Conservation (phyloP, 2,113 vertebrate species). For the Anolis carolinensis region DNA sequence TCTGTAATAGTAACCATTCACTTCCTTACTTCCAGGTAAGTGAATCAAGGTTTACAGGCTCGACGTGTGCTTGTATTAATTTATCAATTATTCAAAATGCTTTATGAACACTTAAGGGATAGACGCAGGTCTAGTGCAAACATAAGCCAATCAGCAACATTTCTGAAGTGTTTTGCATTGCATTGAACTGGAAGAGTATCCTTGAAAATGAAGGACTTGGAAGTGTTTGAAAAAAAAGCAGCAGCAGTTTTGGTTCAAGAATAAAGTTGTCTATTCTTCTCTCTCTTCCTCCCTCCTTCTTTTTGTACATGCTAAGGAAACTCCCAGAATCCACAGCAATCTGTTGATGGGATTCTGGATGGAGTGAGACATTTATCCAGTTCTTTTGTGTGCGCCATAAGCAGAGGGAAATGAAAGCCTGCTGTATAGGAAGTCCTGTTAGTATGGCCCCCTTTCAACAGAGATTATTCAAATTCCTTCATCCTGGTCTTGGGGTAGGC, state of each 20-base stretch:
- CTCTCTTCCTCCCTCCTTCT: too few relatives aligned
- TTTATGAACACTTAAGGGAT: slow-evolving; percentile 43
- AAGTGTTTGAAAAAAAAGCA: not conserved
- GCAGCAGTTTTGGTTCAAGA: not conserved
- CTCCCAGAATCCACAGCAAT: too few relatives aligned
- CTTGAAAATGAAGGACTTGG: slow-evolving; percentile 8
- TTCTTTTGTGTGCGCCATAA: slow-evolving; percentile 51
- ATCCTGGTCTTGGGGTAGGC: slow-evolving; percentile 38
- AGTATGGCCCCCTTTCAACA: slow-evolving; percentile 47
- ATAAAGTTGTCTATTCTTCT: not conserved
- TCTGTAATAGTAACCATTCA: not conserved
- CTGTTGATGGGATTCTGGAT: too few relatives aligned
- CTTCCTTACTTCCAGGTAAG: not conserved
- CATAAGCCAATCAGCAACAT: slow-evolving; percentile 38
- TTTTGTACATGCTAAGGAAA: too few relatives aligned
- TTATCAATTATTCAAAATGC: slow-evolving; percentile 52
- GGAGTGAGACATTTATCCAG: too few relatives aligned
- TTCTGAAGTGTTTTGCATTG: slow-evolving; percentile 34
- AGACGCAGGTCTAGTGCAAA: slow-evolving; percentile 41
- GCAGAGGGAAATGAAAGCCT: slow-evolving; percentile 48
- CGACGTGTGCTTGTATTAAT: not conserved
- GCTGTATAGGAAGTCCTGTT: slow-evolving; percentile 51
- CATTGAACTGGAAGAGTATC: slow-evolving; percentile 11
- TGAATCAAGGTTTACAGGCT: not conserved
- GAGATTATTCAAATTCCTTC: slow-evolving; percentile 61